Percentiles rank a stretch among this genome's conserved stretches.
Conservation (phyloP, 37 sponge, comb jelly and placozoan species). For the Lycopodina hypogea region DNA sequence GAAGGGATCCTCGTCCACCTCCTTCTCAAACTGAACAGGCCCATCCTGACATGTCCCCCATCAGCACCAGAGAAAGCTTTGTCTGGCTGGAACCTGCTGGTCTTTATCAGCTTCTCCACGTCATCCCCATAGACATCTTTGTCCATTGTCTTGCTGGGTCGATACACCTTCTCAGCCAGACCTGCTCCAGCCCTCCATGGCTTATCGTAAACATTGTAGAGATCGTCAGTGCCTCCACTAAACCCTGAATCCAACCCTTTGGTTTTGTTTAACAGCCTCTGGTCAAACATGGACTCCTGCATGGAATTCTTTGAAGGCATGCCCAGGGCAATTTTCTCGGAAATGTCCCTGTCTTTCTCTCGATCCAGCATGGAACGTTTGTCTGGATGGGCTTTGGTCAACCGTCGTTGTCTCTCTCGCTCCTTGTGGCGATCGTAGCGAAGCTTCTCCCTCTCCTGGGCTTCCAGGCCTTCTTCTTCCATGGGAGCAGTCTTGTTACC, state of each 20-base stretch:
- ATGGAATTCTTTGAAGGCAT: slow-evolving; percentile 55
- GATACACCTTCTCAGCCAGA: slow-evolving; percentile 80
- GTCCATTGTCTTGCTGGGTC: slow-evolving; percentile 86
- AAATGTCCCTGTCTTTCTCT: slow-evolving; percentile 88
- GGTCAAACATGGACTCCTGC: slow-evolving; percentile 91
- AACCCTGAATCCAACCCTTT: slow-evolving; percentile 88
- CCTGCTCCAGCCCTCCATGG: slow-evolving; percentile 93
- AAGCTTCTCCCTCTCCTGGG: slow-evolving; percentile 85
- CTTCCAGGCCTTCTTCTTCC: slow-evolving; percentile 56
- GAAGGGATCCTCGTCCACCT: slow-evolving; percentile 91
- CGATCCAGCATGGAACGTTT: slow-evolving; percentile 70
- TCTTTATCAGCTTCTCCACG: slow-evolving; percentile 89
- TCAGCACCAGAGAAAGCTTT: slow-evolving; percentile 90
- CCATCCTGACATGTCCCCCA: slow-evolving; percentile 64
- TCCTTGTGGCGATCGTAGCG: slow-evolving; percentile 97
- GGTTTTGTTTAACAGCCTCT: slow-evolving; percentile 90
- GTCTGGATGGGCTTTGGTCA: slow-evolving; percentile 78
- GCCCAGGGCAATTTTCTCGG: slow-evolving; percentile 96
- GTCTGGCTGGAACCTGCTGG: slow-evolving; percentile 93
- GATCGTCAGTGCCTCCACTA: slow-evolving; percentile 76
- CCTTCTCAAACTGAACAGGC: slow-evolving; percentile 97
- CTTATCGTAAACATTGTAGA: slow-evolving; percentile 97
- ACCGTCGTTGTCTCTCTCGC: slow-evolving; percentile 88
- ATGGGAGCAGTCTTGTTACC: slow-evolving; percentile 55
- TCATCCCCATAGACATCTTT: slow-evolving; percentile 97